Percentiles rank a stretch among this genome's conserved stretches.
phyloP scores from a whole-genome alignment of 2,888 invertebrate species.

The Oscheius onirici region DNA sequence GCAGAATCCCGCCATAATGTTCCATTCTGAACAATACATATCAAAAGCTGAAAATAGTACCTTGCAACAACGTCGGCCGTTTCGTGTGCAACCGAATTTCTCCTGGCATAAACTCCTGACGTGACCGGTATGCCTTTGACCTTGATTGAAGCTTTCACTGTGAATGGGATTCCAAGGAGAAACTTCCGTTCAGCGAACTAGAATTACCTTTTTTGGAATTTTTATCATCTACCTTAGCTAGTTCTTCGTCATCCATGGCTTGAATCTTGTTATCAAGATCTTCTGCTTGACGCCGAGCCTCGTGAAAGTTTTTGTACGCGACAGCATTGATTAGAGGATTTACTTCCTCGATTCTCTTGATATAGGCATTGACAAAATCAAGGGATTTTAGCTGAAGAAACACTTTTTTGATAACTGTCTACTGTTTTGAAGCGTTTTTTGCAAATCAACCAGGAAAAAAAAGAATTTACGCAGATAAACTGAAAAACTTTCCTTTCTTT shows the following conservation, averaged over 20 bases:
- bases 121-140: constrained; percentile 8
- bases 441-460: too few relatives aligned
- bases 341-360: constrained; percentile 17
- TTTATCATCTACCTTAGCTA: neutral
- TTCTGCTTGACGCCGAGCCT: constrained; percentile 6
- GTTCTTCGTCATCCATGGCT: neutral
- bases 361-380: constrained; percentile 16
- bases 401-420: too few relatives aligned
- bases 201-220: neutral
- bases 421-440: too few relatives aligned
- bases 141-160: neutral
- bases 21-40: constrained; percentile 19
- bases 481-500: neutral
- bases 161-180: constrained; percentile 18
- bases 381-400: neutral
- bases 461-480: neutral
- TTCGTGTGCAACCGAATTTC: neutral
- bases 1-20: constrained; percentile 26
- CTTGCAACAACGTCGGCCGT: constrained; percentile 5
- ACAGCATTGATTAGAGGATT: constrained; percentile 13
- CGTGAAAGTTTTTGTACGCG: constrained; percentile 9
- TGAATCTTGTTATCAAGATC: neutral
- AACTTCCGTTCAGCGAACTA: neutral
- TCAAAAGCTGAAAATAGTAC: neutral
- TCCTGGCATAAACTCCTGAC: constrained; percentile 9